Base-by-base conservation (phyloP, 53 echinoderm and acorn worm species). In the Luidia sarsii region DNA sequence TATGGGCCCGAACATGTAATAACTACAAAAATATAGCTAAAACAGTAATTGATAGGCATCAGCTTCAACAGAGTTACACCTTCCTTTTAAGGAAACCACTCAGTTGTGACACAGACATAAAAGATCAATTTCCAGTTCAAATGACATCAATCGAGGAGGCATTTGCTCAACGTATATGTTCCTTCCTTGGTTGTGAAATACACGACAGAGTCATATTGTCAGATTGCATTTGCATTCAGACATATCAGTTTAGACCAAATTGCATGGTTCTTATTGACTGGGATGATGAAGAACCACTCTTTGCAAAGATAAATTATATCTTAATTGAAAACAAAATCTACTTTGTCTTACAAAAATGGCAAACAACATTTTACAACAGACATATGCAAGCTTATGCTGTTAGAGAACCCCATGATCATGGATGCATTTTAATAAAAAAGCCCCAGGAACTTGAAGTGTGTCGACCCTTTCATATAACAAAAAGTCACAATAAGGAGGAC, bases 1-100 rank as follows among this genome's bases (percentile, higher is more conserved):
- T n/a, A n/a, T n/a, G n/a, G n/a, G n/a, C n/a, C n/a, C n/a, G n/a
- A n/a, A n/a, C n/a, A n/a, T n/a, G n/a, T n/a, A n/a, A n/a, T n/a
- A n/a, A n/a, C n/a, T 89, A 16, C 54, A 57, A 31, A 37, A 83
- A 89, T 27, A 70, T 79, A 13, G 79, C 83, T 4, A 89, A 83
- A 62, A 77, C 79, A 36, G 32, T 89, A 4, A 79, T 80, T 8
- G 27, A 11, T 0, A 83, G 69, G 19, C 89, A 89, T 43, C 89
- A 83, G 29, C 69, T 79, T 22, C 19, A 4, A 2, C 83, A 83
- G 24, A 67, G 57, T 29, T 57, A 14, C 4, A 43, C 1, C 4
- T 38, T 65, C 14, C 59, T 88, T 7, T 2, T 30, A 32, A 72
- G 72, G 14, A 11, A 48, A 31, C 11, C 18, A 15, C 48, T 85